These are phyloP conservation scores for Heteromormyrus szaboi DNA, from an alignment of 2,797 vertebrate species.

Conservation along the genomic window DNA sequence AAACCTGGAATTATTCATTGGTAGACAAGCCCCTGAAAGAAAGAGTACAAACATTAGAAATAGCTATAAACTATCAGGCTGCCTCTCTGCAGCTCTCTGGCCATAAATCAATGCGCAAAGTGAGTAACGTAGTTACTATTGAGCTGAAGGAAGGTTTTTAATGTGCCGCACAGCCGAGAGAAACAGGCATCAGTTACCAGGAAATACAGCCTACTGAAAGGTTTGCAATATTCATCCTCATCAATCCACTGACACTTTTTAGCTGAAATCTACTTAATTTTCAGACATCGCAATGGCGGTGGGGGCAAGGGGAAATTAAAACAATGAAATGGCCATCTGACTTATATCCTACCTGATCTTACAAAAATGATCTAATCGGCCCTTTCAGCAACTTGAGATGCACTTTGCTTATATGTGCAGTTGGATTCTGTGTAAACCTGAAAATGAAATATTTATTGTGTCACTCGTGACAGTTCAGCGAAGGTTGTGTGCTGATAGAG, in stretches of 20 bases:
- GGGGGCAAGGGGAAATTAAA: background rate
- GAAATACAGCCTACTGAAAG: slow-evolving; percentile 26
- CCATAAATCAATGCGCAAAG: slow-evolving; percentile 54
- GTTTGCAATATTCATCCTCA: slow-evolving; percentile 15
- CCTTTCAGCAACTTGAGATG: background rate
- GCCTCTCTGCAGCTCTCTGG: slow-evolving; percentile 32
- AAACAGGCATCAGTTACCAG: slow-evolving; percentile 34
- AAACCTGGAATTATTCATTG: slow-evolving; percentile 25
- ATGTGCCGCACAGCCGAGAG: slow-evolving; percentile 37
- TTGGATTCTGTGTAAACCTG: background rate
- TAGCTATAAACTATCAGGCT: slow-evolving; percentile 39
- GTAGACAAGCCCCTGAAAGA: slow-evolving; percentile 36
- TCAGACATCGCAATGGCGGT: background rate
- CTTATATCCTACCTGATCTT: background rate
- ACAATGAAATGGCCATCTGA: background rate
- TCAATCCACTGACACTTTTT: slow-evolving; percentile 21
- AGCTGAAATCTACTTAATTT: slow-evolving; percentile 28
- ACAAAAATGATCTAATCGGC: background rate
- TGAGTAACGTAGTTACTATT: slow-evolving; percentile 38
- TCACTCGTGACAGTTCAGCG: background rate
- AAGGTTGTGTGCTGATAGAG: background rate
- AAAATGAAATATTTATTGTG: background rate
- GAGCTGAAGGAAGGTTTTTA: slow-evolving; percentile 43
- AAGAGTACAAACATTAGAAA: slow-evolving; percentile 40
- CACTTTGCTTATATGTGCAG: background rate